Conservation (phyloP, 2,113 vertebrate genomes). For the Siphamia tubifer region DNA sequence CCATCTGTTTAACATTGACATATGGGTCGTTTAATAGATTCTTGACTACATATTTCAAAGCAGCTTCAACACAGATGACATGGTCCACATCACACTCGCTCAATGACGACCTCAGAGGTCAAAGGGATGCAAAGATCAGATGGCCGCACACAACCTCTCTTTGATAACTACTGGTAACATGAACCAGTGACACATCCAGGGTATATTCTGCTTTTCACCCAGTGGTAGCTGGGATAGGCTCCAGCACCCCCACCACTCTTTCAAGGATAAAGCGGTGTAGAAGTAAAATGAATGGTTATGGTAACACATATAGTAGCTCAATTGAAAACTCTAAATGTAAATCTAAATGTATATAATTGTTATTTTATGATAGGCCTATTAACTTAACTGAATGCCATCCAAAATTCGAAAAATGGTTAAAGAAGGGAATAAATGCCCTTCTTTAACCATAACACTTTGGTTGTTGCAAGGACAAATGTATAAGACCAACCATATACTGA, state of each 20-base stretch:
- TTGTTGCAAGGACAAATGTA: background rate
- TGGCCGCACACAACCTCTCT: slow-evolving; percentile 11
- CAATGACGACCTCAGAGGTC: slow-evolving; percentile 56
- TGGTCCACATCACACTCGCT: slow-evolving; percentile 33
- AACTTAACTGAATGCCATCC: too few species aligned
- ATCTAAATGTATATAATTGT: too few species aligned
- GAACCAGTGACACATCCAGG: too few species aligned
- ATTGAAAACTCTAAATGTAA: too few species aligned
- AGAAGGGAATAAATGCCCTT: too few species aligned
- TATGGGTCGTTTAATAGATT: background rate
- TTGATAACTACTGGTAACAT: background rate
- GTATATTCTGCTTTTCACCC: too few species aligned
- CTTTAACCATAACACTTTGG: background rate
- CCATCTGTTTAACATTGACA: slow-evolving; percentile 20
- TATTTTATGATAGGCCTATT: too few species aligned
- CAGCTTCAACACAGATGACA: slow-evolving; percentile 27
- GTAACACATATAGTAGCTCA: background rate
- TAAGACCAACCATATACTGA: background rate
- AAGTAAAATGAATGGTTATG: too few species aligned
- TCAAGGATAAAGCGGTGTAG: too few species aligned
- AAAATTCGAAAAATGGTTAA: too few species aligned
- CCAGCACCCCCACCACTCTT: too few species aligned
- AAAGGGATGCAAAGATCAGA: slow-evolving; percentile 31
- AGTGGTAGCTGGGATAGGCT: too few species aligned
- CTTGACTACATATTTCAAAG: slow-evolving; percentile 14